Base-by-base conservation (phyloP, 2,113 vertebrate genomes). In the Pyxicephalus adspersus region DNA sequence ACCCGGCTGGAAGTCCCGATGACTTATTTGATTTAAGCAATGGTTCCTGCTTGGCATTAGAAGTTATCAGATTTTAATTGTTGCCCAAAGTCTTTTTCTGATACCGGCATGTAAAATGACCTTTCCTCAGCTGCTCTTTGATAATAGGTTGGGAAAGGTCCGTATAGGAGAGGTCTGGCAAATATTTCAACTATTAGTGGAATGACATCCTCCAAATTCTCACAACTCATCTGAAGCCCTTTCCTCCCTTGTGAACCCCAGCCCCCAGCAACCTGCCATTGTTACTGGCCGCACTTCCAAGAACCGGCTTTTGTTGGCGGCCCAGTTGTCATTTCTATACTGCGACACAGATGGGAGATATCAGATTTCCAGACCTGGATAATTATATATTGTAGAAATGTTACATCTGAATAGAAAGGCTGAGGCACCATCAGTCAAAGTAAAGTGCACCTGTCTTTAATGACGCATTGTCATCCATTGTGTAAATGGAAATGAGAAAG, bases 121-220 rank as follows among this genome's bases (percentile, higher is more conserved):
- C 70, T 55, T 72, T 55, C n/a, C 26, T 55, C 51, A 72, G 70
- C 70, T 72, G 70, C 70, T 57, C 70, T 57, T 17, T 72, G 50
- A 16, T 72, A 26, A 54, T 68, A 29, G 25, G 76, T 51, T 77
- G 76, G 76, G 76, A 66, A 77, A 45, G 17, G 23, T 45, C 45
- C 16, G 28, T 79, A 31, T 79, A 31, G 18, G 16, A 60, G 31
- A 34, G 50, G 28, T 57, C 52, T 57, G 52, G 50, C 28, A 26
- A 45, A 64, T 38, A 68, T 68, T 28, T 22, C 17, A 79, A 9
- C 28, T 45, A 79, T 79, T 45, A 7, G 16, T 20, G 19, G 29
- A 55, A 68, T 68, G 77, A 18, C 22, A 68, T 68, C 54, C 54
- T 60, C 20, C 17, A 16, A 34, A 74, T 74, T 55, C 28, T 31